Conservation (phyloP, 2,888 invertebrate species). For the Chrysotoxum bicinctum region DNA sequence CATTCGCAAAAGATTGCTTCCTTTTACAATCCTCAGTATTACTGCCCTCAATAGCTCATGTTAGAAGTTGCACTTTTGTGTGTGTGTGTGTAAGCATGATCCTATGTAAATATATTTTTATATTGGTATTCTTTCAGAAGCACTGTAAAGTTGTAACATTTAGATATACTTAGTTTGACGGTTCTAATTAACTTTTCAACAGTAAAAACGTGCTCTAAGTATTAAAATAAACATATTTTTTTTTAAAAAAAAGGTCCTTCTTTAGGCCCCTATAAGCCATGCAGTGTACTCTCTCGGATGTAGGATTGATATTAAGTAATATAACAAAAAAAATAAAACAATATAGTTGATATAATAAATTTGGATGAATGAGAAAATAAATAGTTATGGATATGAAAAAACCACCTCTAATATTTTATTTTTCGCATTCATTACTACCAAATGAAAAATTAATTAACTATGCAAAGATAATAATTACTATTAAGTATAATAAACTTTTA, state of each 20-base stretch:
- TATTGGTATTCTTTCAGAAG: neutral
- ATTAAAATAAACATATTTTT: neutral
- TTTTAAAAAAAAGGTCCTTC: constrained; percentile 31
- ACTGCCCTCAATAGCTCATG: neutral
- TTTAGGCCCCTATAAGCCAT: constrained; percentile 78
- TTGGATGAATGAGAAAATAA: constrained; percentile 25
- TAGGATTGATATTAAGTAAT: constrained; percentile 29
- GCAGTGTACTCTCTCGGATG: constrained; percentile 82
- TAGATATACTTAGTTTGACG: neutral
- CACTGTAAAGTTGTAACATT: neutral
- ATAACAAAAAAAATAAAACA: constrained; percentile 1
- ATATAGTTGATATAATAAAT: neutral
- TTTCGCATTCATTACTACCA: constrained; percentile 12
- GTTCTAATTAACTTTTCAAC: neutral
- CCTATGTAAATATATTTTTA: neutral
- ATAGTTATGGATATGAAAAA: constrained; percentile 33
- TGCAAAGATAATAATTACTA: neutral
- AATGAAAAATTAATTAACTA: neutral
- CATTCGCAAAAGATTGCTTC: too few species aligned
- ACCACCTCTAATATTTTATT: neutral
- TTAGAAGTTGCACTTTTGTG: neutral
- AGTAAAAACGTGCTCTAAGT: constrained; percentile 42
- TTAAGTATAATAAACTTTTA: neutral
- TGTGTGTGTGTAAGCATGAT: neutral
- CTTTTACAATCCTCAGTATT: neutral